A percentile compares a stretch with the other conserved stretches of the same genome.
Evolutionary conservation across 1,140 invertebrate species (phyloP).

Genomic region (Apis mellifera): Amel_HAv3.1 CM009932.2:12190001-12190500

Average conservation of each 20-base stretch:
- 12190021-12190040: conserved; percentile 26
- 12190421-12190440: conserved; percentile 33
- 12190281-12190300: background rate
- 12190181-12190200: background rate
- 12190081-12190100: conserved; percentile 50
- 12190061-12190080: conserved; percentile 28
- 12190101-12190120: conserved; percentile 43
- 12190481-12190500: conserved; percentile 38
- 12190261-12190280: too few species aligned
- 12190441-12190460: too few species aligned
- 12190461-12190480: conserved; percentile 42
- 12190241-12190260: too few species aligned
- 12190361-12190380: conserved; percentile 14
- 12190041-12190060: conserved; percentile 42
- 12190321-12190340: conserved; percentile 19
- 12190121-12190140: background rate
- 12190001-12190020: conserved; percentile 47
- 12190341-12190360: conserved; percentile 24
- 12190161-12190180: background rate
- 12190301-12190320: background rate
- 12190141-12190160: background rate
- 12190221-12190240: background rate
- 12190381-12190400: conserved; percentile 34
- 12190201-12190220: background rate
- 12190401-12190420: conserved; percentile 50